Base-by-base conservation (phyloP, 2,797 vertebrate genomes). In the Thunnus albacares region DNA sequence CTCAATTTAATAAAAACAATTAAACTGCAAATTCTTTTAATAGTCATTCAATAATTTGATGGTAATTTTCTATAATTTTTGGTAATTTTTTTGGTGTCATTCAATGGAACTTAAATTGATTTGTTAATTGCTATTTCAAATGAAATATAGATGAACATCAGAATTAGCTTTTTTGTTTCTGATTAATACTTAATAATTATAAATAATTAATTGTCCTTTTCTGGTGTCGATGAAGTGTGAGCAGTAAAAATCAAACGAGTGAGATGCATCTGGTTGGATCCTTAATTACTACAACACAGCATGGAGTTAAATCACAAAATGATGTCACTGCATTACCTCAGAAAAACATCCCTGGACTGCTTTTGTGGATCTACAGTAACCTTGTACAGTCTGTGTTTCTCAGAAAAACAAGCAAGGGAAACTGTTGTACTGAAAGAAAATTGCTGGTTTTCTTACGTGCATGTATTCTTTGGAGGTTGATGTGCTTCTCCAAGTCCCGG, bases 391-490 rank as follows among this genome's bases (percentile, higher is more conserved):
- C 26, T 6, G 6, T 14, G 10, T 26, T 56, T 58, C 41, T 52
- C 24, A 0, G 13, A 18, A 28, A 63, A 28, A 17, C 1, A 18
- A 55, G 12, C 9, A 38, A 24, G 1, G 9, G 15, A 38, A 66
- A 68, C 12, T 9, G 11, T 14, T 55, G 13, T 3, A 12, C 2
- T 33, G 14, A 45, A 22, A 53, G n/a, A 17, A 67, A 65, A 15
- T 43, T 26, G 49, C 15, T 3, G 15, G 2, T 15, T 56, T 33
- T 64, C 98, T 95, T 95, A 99, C 98, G 96, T 84, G 98, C 98
- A 80, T 99, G 98, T 90, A 99, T 99, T 90, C 96, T 96, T 88
- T 99, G 98, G 74, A 99, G 96, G 93, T 97, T 99, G 91, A 99
- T 97, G 56, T 97, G 97, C 95, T 99, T 99, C 94, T 99, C 98